phyloP scores from a whole-genome alignment of 2,797 vertebrate species.

The Diceros bicornis region DNA sequence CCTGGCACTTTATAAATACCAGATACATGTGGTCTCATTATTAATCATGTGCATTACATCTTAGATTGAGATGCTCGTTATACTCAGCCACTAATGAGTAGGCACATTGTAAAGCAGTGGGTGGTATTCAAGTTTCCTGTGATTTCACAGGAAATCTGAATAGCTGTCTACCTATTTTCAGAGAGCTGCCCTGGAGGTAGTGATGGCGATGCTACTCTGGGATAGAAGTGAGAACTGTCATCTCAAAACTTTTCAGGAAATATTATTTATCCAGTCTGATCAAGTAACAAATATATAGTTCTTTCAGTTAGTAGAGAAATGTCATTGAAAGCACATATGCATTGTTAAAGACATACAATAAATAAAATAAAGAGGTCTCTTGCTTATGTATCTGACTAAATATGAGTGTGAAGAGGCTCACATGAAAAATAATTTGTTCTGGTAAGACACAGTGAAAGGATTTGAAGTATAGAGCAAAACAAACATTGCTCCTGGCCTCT shows the following conservation, averaged over 20 bases:
- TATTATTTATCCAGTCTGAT: neutral
- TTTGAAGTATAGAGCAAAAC: neutral
- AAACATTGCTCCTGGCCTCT: neutral
- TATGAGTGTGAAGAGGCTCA: neutral
- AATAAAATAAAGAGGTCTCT: neutral
- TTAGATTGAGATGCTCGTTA: neutral
- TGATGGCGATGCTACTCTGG: neutral
- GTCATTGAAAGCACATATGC: neutral
- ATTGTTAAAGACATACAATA: neutral
- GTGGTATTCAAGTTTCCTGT: neutral
- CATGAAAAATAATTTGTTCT: conserved; percentile 21
- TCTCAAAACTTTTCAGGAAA: neutral
- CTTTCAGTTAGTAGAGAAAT: neutral
- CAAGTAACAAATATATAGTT: neutral
- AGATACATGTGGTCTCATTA: neutral
- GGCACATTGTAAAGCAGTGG: neutral
- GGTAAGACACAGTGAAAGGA: neutral
- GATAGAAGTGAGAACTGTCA: neutral
- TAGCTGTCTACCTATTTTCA: neutral
- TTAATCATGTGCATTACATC: neutral
- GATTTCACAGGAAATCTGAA: too few species aligned
- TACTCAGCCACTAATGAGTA: neutral
- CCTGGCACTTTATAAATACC: neutral
- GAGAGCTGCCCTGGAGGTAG: neutral
- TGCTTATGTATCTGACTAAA: conserved; percentile 23